Evolutionary conservation across 2,888 invertebrate species (phyloP), one percentile per base, ranked within the genome.

Genomic region (Cheilosia soror): DNA sequence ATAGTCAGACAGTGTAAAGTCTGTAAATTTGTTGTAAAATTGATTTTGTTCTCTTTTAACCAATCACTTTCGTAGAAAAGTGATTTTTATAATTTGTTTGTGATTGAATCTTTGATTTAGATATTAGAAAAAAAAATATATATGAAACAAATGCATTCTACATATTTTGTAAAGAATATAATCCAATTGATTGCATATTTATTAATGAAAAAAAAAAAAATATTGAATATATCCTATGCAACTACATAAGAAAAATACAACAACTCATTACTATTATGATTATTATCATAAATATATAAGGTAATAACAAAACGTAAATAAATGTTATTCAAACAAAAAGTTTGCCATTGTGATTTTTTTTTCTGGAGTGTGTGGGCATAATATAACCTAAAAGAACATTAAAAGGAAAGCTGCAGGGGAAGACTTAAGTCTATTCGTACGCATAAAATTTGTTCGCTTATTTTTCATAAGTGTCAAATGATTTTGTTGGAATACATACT

Each of bases 21-120:
- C 80, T 80, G 75, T 76, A 75, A 84, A 75, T 71, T 84, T 84
- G 80, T 84, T 84, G 75, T 71, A 73, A 72, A 42, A 49, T 78
- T 72, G 11, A 49, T 60, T 51, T 77, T n/a, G 53, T 69, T 51
- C 37, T 71, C 29, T 75, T 63, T n/a, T 78, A 20, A 20, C 20
- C 11, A 3, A 27, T 51, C 11, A 51, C 51, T 51, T 27, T 51
- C 11, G 27, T 13, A 13, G 5, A 31, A 44, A 55, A 58, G 25
- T 47, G 37, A 63, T 51, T 25, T 57, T 31, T 69, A 31, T 60
- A 44, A 15, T 44, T 27, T 69, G 47, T 63, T 72, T 77, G 44
- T 77, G 47, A 73, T 72, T 65, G n/a, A 51, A 44, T 25, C 5
- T 37, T 40, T 66, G 37, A 40, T 75, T 57, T 49, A 25, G 27